phyloP scores from a whole-genome alignment of 2,797 vertebrate genomes.

The Eidolon dupreanum region DNA sequence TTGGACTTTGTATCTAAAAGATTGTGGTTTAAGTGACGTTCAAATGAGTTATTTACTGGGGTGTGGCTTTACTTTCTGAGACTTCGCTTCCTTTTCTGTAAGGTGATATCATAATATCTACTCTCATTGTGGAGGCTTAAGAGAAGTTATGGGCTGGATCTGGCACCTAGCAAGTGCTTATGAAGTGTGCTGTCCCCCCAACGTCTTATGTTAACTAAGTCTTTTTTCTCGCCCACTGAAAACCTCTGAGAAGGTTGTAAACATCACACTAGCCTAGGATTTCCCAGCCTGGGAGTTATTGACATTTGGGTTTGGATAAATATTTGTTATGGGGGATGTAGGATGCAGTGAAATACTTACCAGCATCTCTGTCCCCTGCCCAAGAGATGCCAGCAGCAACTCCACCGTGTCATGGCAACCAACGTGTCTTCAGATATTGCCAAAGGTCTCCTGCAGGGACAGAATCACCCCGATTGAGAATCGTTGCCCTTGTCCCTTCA shows the following conservation, averaged over 20 bases:
- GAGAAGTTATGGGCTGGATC: accelerated
- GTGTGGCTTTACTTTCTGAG: not conserved
- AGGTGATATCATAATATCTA: not conserved
- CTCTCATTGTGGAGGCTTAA: not conserved
- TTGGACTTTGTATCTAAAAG: not conserved
- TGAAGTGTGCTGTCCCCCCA: accelerated
- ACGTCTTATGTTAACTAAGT: accelerated
- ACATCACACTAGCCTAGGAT: too few relatives aligned
- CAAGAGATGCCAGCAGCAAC: not conserved
- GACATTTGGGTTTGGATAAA: not conserved
- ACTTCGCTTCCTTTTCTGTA: not conserved
- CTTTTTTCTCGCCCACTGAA: not conserved
- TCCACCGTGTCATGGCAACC: not conserved
- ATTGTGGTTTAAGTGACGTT: not conserved
- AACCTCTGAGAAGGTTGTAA: not conserved
- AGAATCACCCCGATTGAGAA: not conserved
- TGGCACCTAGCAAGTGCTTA: accelerated
- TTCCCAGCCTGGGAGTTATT: not conserved
- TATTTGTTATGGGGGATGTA: not conserved
- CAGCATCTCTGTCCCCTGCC: not conserved
- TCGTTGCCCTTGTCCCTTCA: not conserved
- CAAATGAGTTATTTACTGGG: not conserved
- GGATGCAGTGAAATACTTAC: not conserved
- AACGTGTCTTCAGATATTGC: not conserved
- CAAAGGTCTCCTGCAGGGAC: not conserved